Evolutionary conservation across 2,113 vertebrate genomes (phyloP), one percentile per base, ranked within the genome.

Genomic region (Hipposideros armiger): DNA sequence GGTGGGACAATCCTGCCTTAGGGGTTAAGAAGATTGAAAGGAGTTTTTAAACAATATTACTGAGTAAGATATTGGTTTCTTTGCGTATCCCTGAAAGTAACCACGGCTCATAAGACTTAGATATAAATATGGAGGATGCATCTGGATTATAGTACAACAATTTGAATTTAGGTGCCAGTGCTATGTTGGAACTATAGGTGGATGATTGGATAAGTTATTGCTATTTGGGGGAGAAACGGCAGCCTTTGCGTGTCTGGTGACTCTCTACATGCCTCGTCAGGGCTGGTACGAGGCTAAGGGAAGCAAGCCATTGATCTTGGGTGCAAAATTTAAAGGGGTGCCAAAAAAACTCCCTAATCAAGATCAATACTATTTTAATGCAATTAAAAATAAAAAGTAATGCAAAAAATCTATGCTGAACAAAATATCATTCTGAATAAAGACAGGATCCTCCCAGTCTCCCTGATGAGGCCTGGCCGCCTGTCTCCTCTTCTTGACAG

Each of bases 341-440:
- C n/a, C 28, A 15, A 45, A 87, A 83, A 83, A 74, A 47, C 22
- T 90, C 42, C 22, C 19, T 80, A 84, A 60, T 83, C 24, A 32
- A 87, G 69, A 32, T 73, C 56, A 70, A 67, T 76, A 80, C 36
- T 32, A 42, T 24, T 83, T 70, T 91, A 67, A 40, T 40, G 7
- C 64, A 93, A 76, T 66, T 60, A 83, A 83, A 92, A 56, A 42
- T 81, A 66, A 77, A 88, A 93, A 74, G 62, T 36, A 54, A 67
- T 42, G 40, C 36, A 87, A 66, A 73, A 94, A 86, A 78, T 64
- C 60, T 13, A 80, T 8, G 15, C n/a, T 36, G 42, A 77, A 60
- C 4, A 62, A 67, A 80, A 42, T 73, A 58, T 3, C 45, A 74
- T 52, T 82, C 85, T 81, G 89, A 74, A 72, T 93, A 52, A 60